Evolutionary conservation across 2,113 vertebrate genomes (phyloP), one percentile per base, ranked within the genome.

Genomic region (Suncus etruscus): DNA sequence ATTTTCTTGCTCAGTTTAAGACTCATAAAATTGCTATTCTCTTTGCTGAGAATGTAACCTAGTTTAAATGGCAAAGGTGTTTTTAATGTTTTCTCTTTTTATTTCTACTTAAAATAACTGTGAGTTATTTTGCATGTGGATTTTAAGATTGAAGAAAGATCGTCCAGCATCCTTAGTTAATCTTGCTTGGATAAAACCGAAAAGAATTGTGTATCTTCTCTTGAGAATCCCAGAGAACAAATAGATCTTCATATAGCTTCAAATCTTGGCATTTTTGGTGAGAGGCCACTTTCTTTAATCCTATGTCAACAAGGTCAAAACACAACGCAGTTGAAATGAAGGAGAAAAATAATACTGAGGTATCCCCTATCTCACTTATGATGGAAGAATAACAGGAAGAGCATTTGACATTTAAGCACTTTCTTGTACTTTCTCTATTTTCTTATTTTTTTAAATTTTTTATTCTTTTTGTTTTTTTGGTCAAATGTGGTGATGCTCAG

Each of bases 121-220:
- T 25, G 15, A 48, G 31, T 80, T 69, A 83, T 50, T 83, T 80
- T 90, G 27, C 58, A 66, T 66, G 45, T 73, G 3, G 5, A 39
- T 61, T 93, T 93, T 65, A 73, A 75, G 50, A 86, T n/a, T 51
- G 77, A 90, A 58, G 12, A 65, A 72, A 77, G 74, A 92, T 15
- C 83, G 11, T 48, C 63, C 54, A 2, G 81, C 79, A 66, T 20
- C 78, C 25, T 72, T 87, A 27, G 25, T 4, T 75, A 66, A 70
- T 80, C 39, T 92, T 58, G 31, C 31, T 48, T 45, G 29, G n/a
- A 63, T 72, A 79, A 74, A 58, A 83, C 27, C 80, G 31, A 54
- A 73, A 74, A 3, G 16, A 91, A 58, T 27, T 66, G 76, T 18
- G n/a, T 22, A 45, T 7, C 27, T 89, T 14, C 69, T 89, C 11